These are phyloP conservation scores for Caenorhabditis becei DNA, from an alignment of 2,888 invertebrate species.

Conservation along the genomic window DNA sequence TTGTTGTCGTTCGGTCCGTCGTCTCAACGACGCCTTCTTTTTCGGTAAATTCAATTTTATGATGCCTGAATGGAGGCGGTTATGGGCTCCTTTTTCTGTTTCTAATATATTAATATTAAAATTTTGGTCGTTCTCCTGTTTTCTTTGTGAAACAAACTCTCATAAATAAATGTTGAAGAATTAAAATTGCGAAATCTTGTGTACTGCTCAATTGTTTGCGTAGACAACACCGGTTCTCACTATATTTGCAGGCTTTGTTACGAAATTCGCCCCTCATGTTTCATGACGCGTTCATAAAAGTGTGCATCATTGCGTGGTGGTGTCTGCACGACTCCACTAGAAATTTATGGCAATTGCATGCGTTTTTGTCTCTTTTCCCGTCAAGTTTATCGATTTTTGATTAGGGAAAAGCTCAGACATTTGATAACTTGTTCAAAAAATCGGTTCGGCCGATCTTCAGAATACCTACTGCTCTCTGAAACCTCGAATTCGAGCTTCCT, in stretches of 20 bases:
- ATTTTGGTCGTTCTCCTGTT: constrained; percentile 25
- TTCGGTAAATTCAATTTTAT: constrained; percentile 62
- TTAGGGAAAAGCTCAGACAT: not conserved
- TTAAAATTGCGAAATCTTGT: not conserved
- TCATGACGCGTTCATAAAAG: not conserved
- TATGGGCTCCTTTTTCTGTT: not conserved
- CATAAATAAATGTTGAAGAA: constrained; percentile 41
- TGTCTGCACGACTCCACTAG: not conserved
- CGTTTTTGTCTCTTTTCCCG: not conserved
- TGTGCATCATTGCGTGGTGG: constrained; percentile 5
- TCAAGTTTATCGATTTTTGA: constrained; percentile 10
- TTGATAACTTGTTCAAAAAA: too few relatives aligned
- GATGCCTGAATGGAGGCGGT: constrained; percentile 64
- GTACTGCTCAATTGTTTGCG: not conserved
- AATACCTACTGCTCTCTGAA: too few relatives aligned
- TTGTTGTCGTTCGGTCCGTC: constrained; percentile 16
- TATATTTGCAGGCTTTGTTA: constrained; percentile 3
- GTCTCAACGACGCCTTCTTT: constrained; percentile 57
- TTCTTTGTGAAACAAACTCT: constrained; percentile 16
- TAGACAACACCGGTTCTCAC: not conserved
- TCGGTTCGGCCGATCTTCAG: too few relatives aligned
- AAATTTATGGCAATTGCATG: not conserved
- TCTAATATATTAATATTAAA: constrained; percentile 11
- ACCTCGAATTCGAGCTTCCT: too few relatives aligned
- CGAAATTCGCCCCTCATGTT: not conserved